Evolutionary conservation across 2,888 invertebrate species (phyloP), one percentile per base, ranked within the genome.

Genomic region (Achlya flavicornis): DNA sequence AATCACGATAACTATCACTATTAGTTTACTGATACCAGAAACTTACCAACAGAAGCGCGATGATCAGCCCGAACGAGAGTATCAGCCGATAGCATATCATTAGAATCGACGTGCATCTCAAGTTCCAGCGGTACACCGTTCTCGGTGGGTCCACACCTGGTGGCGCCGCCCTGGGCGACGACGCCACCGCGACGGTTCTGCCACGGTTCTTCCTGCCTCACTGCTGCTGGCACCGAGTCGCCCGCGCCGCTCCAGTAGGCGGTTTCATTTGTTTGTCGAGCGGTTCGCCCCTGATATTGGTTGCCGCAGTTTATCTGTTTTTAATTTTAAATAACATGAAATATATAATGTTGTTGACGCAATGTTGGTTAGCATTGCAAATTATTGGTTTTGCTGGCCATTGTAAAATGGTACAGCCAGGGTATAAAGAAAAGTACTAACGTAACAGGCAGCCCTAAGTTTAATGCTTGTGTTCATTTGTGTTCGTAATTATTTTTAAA

Each of bases 11-110:
- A 58, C 19, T 14, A 5, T 41, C 43, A 43, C 43, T 14, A 14
- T 43, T 14, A 43, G 43, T 12, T 14, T 43, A 38, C 3, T 43
- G 12, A 43, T 43, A 4, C 43, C 12, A 43, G 43, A 46, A 46
- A 84, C 86, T 83, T 72, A 91, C 91, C 83, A 33, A 71, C 67
- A 4, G 85, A 82, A 92, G 86, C 82, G 3, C 85, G 83, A 68
- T 92, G 92, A 66, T 93, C 96, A 4, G 96, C 96, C 61, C 95
- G 94, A 16, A 96, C 93, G 35, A 96, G 89, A 35, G 95, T 95
- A 79, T 96, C 96, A 0, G 96, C 94, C 0, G 95, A 91, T 60
- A 94, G 83, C 48, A 95, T 90, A 19, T 94, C 92, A 71, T 92
- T 94, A 1, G 92, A 86, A 1, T 90, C 92, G 0, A 94, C 94